Evolutionary conservation across 2,888 invertebrate genomes (phyloP).

Genomic region (Xestia sexstrigata): DNA sequence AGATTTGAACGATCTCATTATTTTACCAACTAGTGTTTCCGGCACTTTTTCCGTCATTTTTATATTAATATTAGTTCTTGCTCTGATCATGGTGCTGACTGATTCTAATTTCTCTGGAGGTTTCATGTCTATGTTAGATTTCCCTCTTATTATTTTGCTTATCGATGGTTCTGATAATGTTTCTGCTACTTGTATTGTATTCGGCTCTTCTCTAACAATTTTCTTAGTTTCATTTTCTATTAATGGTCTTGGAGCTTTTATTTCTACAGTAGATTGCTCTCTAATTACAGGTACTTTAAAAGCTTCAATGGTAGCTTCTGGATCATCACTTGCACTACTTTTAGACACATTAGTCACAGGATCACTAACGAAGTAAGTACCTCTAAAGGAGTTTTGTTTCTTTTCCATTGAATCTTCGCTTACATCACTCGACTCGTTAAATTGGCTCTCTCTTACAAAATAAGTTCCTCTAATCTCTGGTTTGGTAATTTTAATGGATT

Average conservation of each 20-base stretch:
- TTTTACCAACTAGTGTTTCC: slow-evolving; percentile 73
- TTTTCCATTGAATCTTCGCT: slow-evolving; percentile 41
- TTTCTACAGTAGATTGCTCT: slow-evolving; percentile 18
- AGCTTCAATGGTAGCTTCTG: slow-evolving; percentile 35
- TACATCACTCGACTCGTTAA: slow-evolving; percentile 20
- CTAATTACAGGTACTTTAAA: slow-evolving; percentile 43
- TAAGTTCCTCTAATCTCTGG: slow-evolving; percentile 60
- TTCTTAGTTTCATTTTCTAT: neutral
- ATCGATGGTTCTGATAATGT: slow-evolving; percentile 18
- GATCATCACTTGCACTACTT: slow-evolving; percentile 28
- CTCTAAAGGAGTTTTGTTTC: slow-evolving; percentile 57
- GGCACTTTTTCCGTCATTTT: slow-evolving; percentile 56
- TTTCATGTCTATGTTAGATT: slow-evolving; percentile 51
- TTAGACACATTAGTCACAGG: slow-evolving; percentile 42
- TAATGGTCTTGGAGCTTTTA: slow-evolving; percentile 10
- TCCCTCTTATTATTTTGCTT: slow-evolving; percentile 37
- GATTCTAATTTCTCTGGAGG: slow-evolving; percentile 39
- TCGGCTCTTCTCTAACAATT: slow-evolving; percentile 4
- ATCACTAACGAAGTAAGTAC: slow-evolving; percentile 70
- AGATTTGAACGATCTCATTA: slow-evolving; percentile 73
- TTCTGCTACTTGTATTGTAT: slow-evolving; percentile 31
- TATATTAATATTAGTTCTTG: slow-evolving; percentile 43
- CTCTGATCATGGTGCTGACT: slow-evolving; percentile 24
- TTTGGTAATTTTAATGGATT: slow-evolving; percentile 29
- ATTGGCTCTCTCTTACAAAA: slow-evolving; percentile 58